Evolutionary conservation across 2,888 invertebrate species (phyloP), one percentile per base, ranked within the genome.

Genomic region (Nemurella pictetii): DNA sequence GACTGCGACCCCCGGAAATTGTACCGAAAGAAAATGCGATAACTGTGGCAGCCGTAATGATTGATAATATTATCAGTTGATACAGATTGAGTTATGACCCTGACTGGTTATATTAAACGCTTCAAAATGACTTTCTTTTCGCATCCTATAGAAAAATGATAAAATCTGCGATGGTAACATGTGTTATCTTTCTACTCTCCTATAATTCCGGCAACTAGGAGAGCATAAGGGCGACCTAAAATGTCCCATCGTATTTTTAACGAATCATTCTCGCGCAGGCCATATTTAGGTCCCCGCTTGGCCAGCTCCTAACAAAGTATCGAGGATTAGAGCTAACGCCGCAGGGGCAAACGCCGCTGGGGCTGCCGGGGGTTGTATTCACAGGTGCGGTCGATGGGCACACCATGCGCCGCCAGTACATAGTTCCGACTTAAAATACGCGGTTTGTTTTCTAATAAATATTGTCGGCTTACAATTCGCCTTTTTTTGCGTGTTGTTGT

Each of bases 401-500:
- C 55, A 55, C 55, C 3, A 55, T 20, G 55, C 12, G 55, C 55
- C 12, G 55, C 12, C 4, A n/a, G n/a, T n/a, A 35, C 55, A 55
- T 55, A 20, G 55, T 55, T 55, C 55, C 55, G 55, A 55, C 55
- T 55, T 55, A 55, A 55, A 55, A 55, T 55, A 55, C 55, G 55
- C 55, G 55, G 55, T 55, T 55, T 55, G 55, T 55, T 55, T 55
- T 55, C 55, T 55, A 7, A 55, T 55, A 55, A 55, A 55, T 55
- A 55, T 55, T 55, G 55, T 55, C 55, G 55, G 55, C 55, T 55
- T 55, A 55, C 55, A 55, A 55, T 55, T 55, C 55, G 55, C 55
- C 55, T 55, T 55, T 55, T 55, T 78, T 78, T 78, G 28, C 78
- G 30, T 28, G 78, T 78, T 78, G 77, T 77, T 77, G 78, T 78